Base-by-base conservation (phyloP, 2,113 vertebrate species). In the Chroicocephalus ridibundus region DNA sequence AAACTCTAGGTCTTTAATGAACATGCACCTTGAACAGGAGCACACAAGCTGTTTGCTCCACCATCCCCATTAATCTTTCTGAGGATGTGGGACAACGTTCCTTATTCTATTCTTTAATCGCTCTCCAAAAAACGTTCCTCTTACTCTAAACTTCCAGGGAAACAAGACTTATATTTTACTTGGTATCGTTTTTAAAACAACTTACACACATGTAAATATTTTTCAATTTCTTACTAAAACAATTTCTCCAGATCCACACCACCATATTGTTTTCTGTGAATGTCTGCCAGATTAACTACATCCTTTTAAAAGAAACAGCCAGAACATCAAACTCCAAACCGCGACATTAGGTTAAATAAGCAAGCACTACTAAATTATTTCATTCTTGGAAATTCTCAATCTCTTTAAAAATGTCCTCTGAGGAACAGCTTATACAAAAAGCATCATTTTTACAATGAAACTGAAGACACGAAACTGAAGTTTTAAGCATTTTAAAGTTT, bases 161-260 rank as follows among this genome's bases (percentile, higher is more conserved):
- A 95, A 86, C 47, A 90, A 27, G 24, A 51, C 79, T 82, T 68
- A 5, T 52, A 64, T 93, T 96, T 90, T 90, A 86, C 55, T 93
- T 96, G 72, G 82, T 94, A 88, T 81, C 17, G 44, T 74, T 95
- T 92, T 88, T 68, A 78, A 96, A 94, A 92, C 68, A 93, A 95
- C 91, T 92, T 96, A 91, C 51, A 88, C 72, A 78, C 36, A 70
- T 21, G 68, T 62, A 96, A 91, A 88, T 92, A 92, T 94, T 96
- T 94, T 94, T 88, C 87, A 71, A 38, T 93, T 91, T 85, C 89
- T 91, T 95, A 87, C 36, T 91, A 87, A 96, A 96, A 96, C 70
- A 90, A 21, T 54, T 89, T 82, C 90, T 95, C 70, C 70, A 89
- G 66, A 69, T 80, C 72, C 92, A 72, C 57, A 87, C 6, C 27